Evolutionary conservation across 2,113 vertebrate genomes (phyloP).

Genomic region (Clarias gariepinus): DNA sequence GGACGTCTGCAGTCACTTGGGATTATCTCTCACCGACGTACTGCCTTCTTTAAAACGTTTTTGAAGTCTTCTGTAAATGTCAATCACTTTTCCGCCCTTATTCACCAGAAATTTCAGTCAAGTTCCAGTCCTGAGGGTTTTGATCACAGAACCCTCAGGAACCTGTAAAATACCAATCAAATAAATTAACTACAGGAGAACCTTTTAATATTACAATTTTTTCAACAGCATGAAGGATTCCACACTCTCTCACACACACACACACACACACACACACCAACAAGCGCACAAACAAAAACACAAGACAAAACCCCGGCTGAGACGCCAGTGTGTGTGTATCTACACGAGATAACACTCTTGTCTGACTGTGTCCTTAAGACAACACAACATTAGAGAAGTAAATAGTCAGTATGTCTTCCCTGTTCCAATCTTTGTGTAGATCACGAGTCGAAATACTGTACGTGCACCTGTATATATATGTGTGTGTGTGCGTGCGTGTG

Average conservation of each 20-base stretch:
- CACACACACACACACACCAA: constrained; percentile 45
- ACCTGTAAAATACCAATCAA: neutral
- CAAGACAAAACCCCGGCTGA: constrained; percentile 32
- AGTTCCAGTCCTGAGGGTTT: no score
- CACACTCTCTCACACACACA: constrained; percentile 41
- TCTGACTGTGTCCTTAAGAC: constrained; percentile 28
- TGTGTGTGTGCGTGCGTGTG: constrained; percentile 3
- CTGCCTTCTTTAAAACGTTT: no score
- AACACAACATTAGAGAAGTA: constrained; percentile 26
- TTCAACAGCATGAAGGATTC: neutral
- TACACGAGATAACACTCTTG: constrained; percentile 17
- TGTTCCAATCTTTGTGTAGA: constrained; percentile 21
- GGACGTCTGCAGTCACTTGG: no score
- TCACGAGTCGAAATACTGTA: neutral
- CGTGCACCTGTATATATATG: neutral
- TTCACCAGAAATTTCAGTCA: no score
- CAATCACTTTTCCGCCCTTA: no score
- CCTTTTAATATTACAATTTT: no score
- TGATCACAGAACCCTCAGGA: neutral
- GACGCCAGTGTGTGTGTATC: constrained; percentile 19
- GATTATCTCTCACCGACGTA: no score
- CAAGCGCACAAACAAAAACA: constrained; percentile 35
- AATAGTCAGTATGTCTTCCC: constrained; percentile 4
- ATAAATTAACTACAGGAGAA: no score
- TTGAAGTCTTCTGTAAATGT: no score